Evolutionary conservation across 2,797 vertebrate species (phyloP).

Genomic region (Sphaeramia orbicularis): DNA sequence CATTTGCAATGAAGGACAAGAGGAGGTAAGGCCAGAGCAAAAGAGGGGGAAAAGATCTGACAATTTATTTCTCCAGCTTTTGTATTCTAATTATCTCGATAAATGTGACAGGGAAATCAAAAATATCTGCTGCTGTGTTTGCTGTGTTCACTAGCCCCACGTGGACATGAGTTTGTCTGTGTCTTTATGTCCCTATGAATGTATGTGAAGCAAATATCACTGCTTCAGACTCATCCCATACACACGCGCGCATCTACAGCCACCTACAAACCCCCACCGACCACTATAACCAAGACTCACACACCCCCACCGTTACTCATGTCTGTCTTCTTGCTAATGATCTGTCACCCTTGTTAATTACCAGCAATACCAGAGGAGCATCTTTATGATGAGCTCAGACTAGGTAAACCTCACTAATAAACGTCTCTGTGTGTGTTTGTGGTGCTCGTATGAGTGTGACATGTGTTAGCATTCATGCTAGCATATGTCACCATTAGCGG

Average conservation of each 20-base stretch:
- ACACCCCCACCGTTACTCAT: constrained; percentile 17
- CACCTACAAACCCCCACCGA: neutral
- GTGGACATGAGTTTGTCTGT: neutral
- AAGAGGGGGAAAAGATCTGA: constrained; percentile 5
- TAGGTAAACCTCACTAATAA: constrained; percentile 62
- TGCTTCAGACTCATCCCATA: neutral
- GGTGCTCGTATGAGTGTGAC: constrained; percentile 8
- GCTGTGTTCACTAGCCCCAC: neutral
- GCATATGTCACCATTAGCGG: constrained; percentile 3
- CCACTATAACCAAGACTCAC: constrained; percentile 9
- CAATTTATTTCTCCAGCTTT: constrained; percentile 13
- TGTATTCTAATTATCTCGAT: constrained; percentile 3
- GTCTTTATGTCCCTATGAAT: constrained; percentile 7
- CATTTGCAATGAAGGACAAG: constrained; percentile 54
- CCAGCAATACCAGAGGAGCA: constrained; percentile 57
- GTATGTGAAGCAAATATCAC: constrained; percentile 5
- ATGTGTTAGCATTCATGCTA: constrained; percentile 22
- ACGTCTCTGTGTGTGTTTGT: constrained; percentile 36
- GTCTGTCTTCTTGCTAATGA: constrained; percentile 47
- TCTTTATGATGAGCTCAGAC: constrained; percentile 67
- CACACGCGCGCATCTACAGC: no score
- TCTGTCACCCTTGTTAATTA: constrained; percentile 50
- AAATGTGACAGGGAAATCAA: constrained; percentile 24
- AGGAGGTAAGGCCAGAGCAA: constrained; percentile 40
- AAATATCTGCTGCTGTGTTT: neutral